Percentiles rank a stretch among this genome's conserved stretches.
Conservation (phyloP, 2,888 invertebrate species). For the Dorcus parallelipipedus region DNA sequence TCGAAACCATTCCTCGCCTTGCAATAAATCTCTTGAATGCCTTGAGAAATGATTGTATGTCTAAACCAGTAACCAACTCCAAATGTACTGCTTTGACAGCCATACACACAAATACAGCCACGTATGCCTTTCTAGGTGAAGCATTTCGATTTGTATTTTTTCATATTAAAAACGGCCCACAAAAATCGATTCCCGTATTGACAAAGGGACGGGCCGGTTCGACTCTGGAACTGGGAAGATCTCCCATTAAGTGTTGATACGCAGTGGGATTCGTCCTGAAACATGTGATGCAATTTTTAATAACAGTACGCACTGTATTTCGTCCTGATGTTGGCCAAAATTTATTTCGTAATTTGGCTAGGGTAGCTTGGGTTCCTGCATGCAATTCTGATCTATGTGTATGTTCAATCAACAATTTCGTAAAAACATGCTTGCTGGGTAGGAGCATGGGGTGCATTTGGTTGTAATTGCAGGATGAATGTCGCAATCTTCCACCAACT, state of each 20-base stretch:
- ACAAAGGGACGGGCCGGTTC: too few species aligned
- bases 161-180: too few species aligned
- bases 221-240: too few species aligned
- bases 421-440: slow-evolving; percentile 5
- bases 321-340: not conserved
- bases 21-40: not conserved
- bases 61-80: not conserved
- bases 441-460: slow-evolving; percentile 7
- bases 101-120: not conserved
- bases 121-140: not conserved
- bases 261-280: too few species aligned
- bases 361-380: not conserved
- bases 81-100: not conserved
- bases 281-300: too few species aligned
- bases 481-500: slow-evolving; percentile 6
- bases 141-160: too few species aligned
- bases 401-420: slow-evolving; percentile 2
- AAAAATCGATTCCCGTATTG: too few species aligned
- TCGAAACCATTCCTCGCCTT: not conserved
- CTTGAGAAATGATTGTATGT: not conserved
- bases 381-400: slow-evolving; percentile 5
- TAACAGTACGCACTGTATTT: too few species aligned
- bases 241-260: too few species aligned
- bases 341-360: slow-evolving; percentile 3
- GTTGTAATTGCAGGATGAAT: slow-evolving; percentile 1